Percentiles rank a stretch among this genome's conserved stretches.
Evolutionary conservation across 2,797 vertebrate species (phyloP).

Genomic region (Sciurus carolinensis): DNA sequence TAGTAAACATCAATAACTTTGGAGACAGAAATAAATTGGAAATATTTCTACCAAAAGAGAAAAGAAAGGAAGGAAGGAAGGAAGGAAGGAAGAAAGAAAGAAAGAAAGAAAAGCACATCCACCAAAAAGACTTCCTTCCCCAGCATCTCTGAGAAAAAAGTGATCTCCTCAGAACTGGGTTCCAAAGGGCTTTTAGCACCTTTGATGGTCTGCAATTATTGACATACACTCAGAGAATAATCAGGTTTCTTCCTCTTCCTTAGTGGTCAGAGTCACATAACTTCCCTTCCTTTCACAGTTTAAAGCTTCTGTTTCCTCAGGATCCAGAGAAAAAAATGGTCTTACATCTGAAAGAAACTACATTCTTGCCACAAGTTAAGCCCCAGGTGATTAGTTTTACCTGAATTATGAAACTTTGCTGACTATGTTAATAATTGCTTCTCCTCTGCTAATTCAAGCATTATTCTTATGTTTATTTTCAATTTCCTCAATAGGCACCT

Average conservation of each 20-base stretch:
- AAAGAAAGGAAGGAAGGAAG: no score
- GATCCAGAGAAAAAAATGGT: conserved; percentile 47
- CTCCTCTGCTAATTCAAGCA: background rate
- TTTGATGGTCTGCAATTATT: background rate
- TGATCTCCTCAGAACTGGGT: background rate
- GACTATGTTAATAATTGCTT: background rate
- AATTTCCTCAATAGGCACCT: background rate
- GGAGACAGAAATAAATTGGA: no score
- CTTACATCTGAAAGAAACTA: conserved; percentile 42
- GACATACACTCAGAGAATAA: conserved; percentile 70
- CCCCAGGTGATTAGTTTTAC: background rate
- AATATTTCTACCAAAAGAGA: background rate
- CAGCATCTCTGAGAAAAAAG: no score
- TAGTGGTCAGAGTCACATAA: conserved; percentile 74
- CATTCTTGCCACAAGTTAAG: background rate
- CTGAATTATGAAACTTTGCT: background rate
- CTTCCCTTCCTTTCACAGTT: conserved; percentile 64
- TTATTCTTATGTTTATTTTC: background rate
- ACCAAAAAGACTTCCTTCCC: background rate
- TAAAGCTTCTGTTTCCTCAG: conserved; percentile 70
- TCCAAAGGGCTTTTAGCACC: background rate
- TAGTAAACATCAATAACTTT: background rate
- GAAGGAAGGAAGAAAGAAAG: background rate
- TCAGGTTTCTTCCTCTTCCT: conserved; percentile 36
- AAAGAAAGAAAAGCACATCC: no score